Percentiles rank a stretch among this genome's conserved stretches.
Conservation (phyloP, 1,140 invertebrate genomes). For the Lepidotrigona ventralis region DNA sequence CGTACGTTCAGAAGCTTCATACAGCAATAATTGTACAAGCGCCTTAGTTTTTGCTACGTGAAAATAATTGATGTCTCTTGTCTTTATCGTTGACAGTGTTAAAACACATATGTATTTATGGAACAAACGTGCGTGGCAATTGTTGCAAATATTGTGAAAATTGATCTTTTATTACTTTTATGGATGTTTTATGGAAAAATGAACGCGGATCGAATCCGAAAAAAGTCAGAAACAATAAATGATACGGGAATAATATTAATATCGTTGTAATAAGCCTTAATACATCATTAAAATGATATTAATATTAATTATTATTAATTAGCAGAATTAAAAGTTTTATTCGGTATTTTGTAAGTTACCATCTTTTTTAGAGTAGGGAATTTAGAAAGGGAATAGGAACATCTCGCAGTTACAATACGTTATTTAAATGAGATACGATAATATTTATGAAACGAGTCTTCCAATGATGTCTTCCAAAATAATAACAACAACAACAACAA, state of each 20-base stretch:
- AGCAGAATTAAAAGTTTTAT: background rate
- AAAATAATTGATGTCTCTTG: background rate
- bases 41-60: background rate
- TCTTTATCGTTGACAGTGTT: background rate
- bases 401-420: slow-evolving; percentile 42
- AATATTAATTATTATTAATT: background rate
- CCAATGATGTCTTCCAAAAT: slow-evolving; percentile 68
- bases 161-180: background rate
- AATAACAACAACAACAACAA: slow-evolving; percentile 53
- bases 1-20: background rate
- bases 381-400: slow-evolving; percentile 3
- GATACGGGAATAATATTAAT: background rate
- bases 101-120: background rate
- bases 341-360: background rate
- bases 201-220: background rate
- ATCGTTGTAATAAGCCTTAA: background rate
- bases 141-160: background rate
- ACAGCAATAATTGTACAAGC: background rate
- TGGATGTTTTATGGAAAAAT: background rate
- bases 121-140: background rate
- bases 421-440: slow-evolving; percentile 54
- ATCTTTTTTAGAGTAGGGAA: background rate
- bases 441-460: slow-evolving; percentile 64
- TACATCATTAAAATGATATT: slow-evolving; percentile 3
- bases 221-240: background rate